phyloP scores from a whole-genome alignment of 2,888 invertebrate genomes.

The Epicampocera succincta region DNA sequence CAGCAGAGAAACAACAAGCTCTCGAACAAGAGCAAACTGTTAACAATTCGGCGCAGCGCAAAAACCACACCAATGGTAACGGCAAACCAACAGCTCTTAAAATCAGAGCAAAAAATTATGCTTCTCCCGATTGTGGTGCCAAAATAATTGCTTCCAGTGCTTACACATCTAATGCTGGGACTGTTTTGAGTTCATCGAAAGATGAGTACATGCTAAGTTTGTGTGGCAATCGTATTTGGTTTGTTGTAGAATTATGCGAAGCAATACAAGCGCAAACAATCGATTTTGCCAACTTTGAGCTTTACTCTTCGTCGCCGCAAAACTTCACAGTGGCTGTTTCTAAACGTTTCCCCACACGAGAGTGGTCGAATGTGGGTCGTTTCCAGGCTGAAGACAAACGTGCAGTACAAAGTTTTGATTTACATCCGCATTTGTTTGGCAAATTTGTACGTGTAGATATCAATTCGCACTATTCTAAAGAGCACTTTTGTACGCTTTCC shows the following conservation, averaged over 20 bases:
- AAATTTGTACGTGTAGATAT: conserved; percentile 96
- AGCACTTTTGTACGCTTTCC: conserved; percentile 99
- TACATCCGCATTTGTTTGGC: conserved; percentile 91
- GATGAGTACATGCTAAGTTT: conserved; percentile 99
- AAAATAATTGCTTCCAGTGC: conserved; percentile 96
- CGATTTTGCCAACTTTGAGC: conserved; percentile 97
- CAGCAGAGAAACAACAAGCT: conserved; percentile 87
- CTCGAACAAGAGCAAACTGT: conserved; percentile 85
- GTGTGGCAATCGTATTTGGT: conserved; percentile 96
- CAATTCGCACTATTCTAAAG: conserved; percentile 96
- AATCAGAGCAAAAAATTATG: conserved; percentile 94
- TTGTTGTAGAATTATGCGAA: conserved; percentile 98
- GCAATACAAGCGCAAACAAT: conserved; percentile 97
- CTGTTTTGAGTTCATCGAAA: conserved; percentile 92
- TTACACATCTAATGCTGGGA: conserved; percentile 93
- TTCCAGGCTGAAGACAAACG: conserved; percentile 94
- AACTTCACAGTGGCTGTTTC: conserved; percentile 94
- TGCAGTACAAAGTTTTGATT: conserved; percentile 91
- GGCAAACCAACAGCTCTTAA: conserved; percentile 84
- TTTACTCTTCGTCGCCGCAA: conserved; percentile 98
- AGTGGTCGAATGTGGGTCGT: conserved; percentile 94
- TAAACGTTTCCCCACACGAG: conserved; percentile 94
- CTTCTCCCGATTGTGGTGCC: conserved; percentile 97
- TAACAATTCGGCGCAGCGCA: conserved; percentile 86
- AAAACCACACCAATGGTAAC: conserved; percentile 82